Evolutionary conservation across 1,140 invertebrate genomes (phyloP).

Genomic region (Heliconius hewitsoni): DNA sequence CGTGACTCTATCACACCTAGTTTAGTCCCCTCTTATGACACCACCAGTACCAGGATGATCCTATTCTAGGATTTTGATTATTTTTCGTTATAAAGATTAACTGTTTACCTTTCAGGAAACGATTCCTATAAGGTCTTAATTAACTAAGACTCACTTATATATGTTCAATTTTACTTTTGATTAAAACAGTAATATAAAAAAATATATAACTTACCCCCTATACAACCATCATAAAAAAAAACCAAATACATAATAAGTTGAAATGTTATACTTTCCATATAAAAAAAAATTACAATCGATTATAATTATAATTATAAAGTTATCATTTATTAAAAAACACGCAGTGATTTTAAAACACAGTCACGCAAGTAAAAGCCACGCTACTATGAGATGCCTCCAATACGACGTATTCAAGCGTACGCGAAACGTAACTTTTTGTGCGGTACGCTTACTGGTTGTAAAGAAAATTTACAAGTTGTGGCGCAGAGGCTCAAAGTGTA

Average conservation of each 20-base stretch:
- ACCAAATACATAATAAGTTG: not conserved
- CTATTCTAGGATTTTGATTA: too few relatives aligned
- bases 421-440: conserved; percentile 15
- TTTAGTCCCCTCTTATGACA: too few relatives aligned
- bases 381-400: not conserved
- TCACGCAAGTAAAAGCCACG: not conserved
- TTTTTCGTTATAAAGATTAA: too few relatives aligned
- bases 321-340: not conserved
- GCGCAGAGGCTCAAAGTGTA: too few relatives aligned
- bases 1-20: too few relatives aligned
- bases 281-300: not conserved
- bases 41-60: too few relatives aligned
- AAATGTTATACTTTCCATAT: not conserved
- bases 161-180: too few relatives aligned
- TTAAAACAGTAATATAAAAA: not conserved
- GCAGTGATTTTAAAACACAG: not conserved
- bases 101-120: too few relatives aligned
- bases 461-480: not conserved
- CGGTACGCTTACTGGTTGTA: conserved; percentile 4
- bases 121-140: too few relatives aligned
- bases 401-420: conserved; percentile 2
- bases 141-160: too few relatives aligned
- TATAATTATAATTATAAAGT: not conserved
- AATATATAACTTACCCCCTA: too few relatives aligned
- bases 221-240: not conserved